phyloP scores from a whole-genome alignment of 1,140 invertebrate genomes.

The Macrobrachium rosenbergii region DNA sequence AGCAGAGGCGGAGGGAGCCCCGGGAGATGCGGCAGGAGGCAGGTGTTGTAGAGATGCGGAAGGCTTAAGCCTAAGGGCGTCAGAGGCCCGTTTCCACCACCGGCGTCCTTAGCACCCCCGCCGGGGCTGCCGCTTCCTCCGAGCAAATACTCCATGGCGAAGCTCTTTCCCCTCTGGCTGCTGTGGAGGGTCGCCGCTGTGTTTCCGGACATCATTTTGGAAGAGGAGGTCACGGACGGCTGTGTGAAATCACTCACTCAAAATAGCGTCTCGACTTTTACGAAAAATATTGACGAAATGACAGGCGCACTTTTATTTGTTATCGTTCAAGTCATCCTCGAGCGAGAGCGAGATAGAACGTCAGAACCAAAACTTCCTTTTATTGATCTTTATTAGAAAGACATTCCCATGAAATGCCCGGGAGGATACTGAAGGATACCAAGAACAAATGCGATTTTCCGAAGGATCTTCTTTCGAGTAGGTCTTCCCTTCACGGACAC shows the following conservation, averaged over 20 bases:
- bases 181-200: conserved; percentile 44
- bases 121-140: conserved; percentile 32
- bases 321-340: no score
- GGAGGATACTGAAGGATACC: no score
- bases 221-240: not conserved
- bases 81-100: conserved; percentile 38
- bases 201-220: conserved; percentile 51
- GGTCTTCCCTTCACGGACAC: not conserved
- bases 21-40: conserved; percentile 53
- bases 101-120: conserved; percentile 28
- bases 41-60: conserved; percentile 57
- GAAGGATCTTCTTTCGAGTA: not conserved
- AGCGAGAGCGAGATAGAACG: no score
- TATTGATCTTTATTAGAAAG: no score
- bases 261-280: not conserved
- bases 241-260: not conserved
- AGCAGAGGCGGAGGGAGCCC: conserved; percentile 52
- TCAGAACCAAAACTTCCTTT: no score
- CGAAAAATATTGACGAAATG: not conserved
- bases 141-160: conserved; percentile 58
- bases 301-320: no score
- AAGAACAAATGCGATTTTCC: not conserved
- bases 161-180: conserved; percentile 54
- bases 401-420: no score
- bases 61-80: conserved; percentile 42